A percentile compares a stretch with the other conserved stretches of the same genome.
phyloP scores from a whole-genome alignment of 1,140 invertebrate genomes.

The Drosophila sproati region DNA sequence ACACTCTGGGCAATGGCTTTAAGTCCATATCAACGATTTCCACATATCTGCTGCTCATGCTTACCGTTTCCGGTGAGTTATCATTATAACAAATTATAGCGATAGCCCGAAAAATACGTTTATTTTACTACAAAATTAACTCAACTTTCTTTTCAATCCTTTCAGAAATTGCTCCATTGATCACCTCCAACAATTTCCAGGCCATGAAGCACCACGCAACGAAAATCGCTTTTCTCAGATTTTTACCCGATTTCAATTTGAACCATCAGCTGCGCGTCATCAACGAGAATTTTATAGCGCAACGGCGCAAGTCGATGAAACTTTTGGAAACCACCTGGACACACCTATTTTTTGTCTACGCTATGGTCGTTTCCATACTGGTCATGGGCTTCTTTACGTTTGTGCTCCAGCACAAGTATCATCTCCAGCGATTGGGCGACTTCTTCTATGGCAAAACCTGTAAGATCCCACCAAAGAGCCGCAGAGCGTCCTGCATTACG shows the following conservation, averaged over 20 bases:
- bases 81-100: neutral
- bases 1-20: constrained; percentile 71
- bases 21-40: constrained; percentile 79
- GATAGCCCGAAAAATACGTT: too few relatives aligned
- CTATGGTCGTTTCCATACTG: constrained; percentile 38
- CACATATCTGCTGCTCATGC: constrained; percentile 75
- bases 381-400: constrained; percentile 65
- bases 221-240: constrained; percentile 63
- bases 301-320: constrained; percentile 19
- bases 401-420: constrained; percentile 69
- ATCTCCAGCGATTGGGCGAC: constrained; percentile 37
- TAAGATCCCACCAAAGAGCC: constrained; percentile 16
- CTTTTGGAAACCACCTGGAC: constrained; percentile 2
- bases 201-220: constrained; percentile 71
- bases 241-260: constrained; percentile 80
- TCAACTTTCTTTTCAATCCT: neutral
- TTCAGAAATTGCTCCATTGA: constrained; percentile 72
- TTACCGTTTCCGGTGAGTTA: constrained; percentile 75
- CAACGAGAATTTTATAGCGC: constrained; percentile 73
- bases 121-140: too few relatives aligned
- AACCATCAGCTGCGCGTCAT: constrained; percentile 78
- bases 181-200: constrained; percentile 65
- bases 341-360: constrained; percentile 64
- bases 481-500: constrained; percentile 5
- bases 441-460: constrained; percentile 31